Conservation (phyloP, 2,888 invertebrate species). For the Augiades crinisus region DNA sequence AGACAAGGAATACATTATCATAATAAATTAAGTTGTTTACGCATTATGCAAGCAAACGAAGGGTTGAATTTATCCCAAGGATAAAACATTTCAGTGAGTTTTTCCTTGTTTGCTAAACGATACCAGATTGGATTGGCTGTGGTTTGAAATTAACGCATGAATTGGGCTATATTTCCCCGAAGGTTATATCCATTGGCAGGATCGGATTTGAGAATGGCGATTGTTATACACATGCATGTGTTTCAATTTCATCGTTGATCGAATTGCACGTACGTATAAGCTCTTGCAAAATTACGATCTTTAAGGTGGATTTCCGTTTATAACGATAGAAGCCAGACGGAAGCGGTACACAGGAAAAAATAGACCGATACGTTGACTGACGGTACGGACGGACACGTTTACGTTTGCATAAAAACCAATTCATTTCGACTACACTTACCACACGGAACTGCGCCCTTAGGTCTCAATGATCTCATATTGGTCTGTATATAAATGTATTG, state of each 20-base stretch:
- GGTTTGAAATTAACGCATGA: conserved; percentile 14
- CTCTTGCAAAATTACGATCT: neutral
- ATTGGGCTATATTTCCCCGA: neutral
- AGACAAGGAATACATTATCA: neutral
- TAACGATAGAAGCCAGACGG: too few species aligned
- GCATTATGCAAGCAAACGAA: neutral
- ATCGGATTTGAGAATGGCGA: neutral
- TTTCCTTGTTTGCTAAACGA: conserved; percentile 4
- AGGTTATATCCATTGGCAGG: neutral
- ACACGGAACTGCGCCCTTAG: too few species aligned
- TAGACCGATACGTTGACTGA: too few species aligned
- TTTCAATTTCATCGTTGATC: conserved; percentile 1
- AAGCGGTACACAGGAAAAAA: too few species aligned
- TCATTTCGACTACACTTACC: too few species aligned
- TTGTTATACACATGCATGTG: neutral
- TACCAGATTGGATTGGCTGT: conserved; percentile 7
- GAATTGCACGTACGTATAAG: neutral
- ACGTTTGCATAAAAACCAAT: too few species aligned
- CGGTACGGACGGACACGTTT: too few species aligned
- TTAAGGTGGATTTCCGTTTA: too few species aligned
- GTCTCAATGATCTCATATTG: too few species aligned
- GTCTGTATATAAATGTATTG: too few species aligned
- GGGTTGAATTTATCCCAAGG: neutral
- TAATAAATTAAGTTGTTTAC: neutral
- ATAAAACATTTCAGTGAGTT: neutral